Evolutionary conservation across 53 echinoderm and acorn worm genomes (phyloP), one percentile per base, ranked within the genome.

Genomic region (Actinopyga echinites): DNA sequence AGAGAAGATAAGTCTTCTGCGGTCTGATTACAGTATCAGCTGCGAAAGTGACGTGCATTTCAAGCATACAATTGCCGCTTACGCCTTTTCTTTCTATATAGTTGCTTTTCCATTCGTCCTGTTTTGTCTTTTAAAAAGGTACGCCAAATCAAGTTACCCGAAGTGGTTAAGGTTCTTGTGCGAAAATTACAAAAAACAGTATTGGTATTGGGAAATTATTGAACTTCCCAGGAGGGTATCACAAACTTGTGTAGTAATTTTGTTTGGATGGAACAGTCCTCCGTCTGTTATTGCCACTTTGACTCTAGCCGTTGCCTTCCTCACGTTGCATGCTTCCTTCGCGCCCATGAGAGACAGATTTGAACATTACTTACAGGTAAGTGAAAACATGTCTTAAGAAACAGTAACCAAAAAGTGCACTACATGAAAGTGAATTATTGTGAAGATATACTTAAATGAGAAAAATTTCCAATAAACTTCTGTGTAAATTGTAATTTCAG

Each of bases 11-110:
- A 55, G 28, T 8, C 44, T 79, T 25, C 40, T 86, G 33, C 45
- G 86, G 42, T 82, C 75, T 23, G 86, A 90, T 49, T 90, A 83
- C 74, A 74, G 82, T 28, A 77, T 86, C 24, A 54, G 57, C 36
- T 90, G 90, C 64, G 32, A 67, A 25, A 59, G 22, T 4, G 24
- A 29, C 26, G 30, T 8, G 23, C 86, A 90, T 33, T 13, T 55
- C 20, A 55, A 55, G 56, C 22, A 52, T 20, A 32, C 35, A 26
- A 86, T 35, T 15, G 90, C 90, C 33, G 86, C 90, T 24, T 44
- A 86, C 55, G 65, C 29, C 11, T 30, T 75, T n/a, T 35, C 85
- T 12, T 3, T 52, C 31, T 90, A 90, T 71, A 75, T 90, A 5
- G 57, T 90, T 6, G 90, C 75, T 11, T 86, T 82, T 37, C 90